Evolutionary conservation across 1,140 invertebrate genomes (phyloP).

Genomic region (Drosophila kikkawai): DNA sequence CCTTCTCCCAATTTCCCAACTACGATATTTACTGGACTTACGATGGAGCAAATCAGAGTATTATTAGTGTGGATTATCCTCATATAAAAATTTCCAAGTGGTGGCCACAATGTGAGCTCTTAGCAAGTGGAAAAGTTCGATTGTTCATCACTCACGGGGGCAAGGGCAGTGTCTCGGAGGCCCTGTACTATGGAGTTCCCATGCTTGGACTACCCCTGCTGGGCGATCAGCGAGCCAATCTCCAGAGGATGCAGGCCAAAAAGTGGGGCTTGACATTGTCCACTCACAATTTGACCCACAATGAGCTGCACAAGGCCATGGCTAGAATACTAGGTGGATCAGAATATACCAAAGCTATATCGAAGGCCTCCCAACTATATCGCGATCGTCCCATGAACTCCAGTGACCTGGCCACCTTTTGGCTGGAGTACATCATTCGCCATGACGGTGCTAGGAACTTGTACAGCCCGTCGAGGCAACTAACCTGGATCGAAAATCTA

Average conservation of each 20-base stretch:
- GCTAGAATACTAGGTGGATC: conserved; percentile 29
- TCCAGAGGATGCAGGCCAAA: conserved; percentile 81
- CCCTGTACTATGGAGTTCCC: conserved; percentile 89
- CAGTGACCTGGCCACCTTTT: conserved; percentile 52
- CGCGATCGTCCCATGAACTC: conserved; percentile 69
- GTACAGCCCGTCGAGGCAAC: conserved; percentile 55
- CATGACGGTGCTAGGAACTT: conserved; percentile 85
- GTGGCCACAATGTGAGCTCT: conserved; percentile 89
- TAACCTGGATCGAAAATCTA: conserved; percentile 43
- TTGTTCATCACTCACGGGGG: conserved; percentile 91
- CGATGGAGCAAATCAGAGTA: conserved; percentile 50
- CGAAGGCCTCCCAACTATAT: conserved; percentile 54
- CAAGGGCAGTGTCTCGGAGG: conserved; percentile 89
- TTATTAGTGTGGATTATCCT: conserved; percentile 15
- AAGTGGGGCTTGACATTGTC: conserved; percentile 85
- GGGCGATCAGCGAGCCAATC: conserved; percentile 87
- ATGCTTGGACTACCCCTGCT: conserved; percentile 89
- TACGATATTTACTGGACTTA: conserved; percentile 71
- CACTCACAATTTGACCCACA: conserved; percentile 69
- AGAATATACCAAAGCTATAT: conserved; percentile 34
- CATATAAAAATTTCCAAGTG: conserved; percentile 89
- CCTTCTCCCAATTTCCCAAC: conserved; percentile 74
- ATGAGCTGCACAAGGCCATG: conserved; percentile 48
- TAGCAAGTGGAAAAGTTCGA: conserved; percentile 87
- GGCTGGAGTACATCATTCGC: conserved; percentile 82